Conservation (phyloP, 2,888 invertebrate species). For the Seira ritae region DNA sequence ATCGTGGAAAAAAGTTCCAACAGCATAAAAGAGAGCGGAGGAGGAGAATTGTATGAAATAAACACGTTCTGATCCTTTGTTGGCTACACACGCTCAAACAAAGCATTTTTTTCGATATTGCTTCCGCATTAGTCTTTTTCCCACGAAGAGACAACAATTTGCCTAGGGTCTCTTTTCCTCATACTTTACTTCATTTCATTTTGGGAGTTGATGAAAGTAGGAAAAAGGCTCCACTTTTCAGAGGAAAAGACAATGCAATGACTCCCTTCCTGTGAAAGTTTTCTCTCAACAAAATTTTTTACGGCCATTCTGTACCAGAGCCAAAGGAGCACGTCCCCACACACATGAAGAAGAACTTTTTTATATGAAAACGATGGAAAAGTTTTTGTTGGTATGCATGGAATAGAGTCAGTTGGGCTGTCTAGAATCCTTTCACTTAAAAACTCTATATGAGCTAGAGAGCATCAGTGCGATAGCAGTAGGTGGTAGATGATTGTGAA, state of each 20-base stretch:
- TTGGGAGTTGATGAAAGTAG: constrained; percentile 25
- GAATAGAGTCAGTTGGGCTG: neutral
- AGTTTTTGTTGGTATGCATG: neutral
- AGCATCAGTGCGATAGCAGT: too few species aligned
- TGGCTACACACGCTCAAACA: neutral
- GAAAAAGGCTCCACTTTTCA: constrained; percentile 19
- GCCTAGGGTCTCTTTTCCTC: neutral
- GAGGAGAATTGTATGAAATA: neutral
- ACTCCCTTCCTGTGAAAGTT: too few species aligned
- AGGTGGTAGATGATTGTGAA: constrained; percentile 13
- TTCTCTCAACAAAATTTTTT: too few species aligned
- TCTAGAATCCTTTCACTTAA: too few species aligned
- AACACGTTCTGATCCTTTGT: neutral
- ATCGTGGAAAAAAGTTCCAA: neutral
- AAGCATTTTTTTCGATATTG: neutral
- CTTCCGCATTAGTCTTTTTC: constrained; percentile 1
- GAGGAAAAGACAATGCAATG: neutral
- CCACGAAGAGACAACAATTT: constrained; percentile 19
- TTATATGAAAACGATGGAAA: constrained; percentile 5
- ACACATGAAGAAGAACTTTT: neutral
- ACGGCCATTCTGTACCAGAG: too few species aligned
- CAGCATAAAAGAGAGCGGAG: neutral
- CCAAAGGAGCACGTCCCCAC: too few species aligned
- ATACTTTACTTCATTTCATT: neutral
- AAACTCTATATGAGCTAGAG: neutral